Base-by-base conservation (phyloP, 2,797 vertebrate genomes). In the Fratercula arctica region DNA sequence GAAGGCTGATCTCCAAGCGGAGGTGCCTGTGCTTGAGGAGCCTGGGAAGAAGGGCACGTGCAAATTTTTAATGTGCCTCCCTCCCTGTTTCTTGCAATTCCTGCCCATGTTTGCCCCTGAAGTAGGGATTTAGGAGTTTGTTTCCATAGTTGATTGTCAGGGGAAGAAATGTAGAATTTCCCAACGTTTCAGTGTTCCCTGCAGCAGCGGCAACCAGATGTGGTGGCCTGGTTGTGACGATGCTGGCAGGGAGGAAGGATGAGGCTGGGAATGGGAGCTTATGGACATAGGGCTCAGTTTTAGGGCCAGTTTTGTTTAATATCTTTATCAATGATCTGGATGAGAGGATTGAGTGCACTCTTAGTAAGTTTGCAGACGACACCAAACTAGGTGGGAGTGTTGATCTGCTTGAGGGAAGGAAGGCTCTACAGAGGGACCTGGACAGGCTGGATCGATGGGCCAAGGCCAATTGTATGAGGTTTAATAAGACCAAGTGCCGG, bases 121-220 rank as follows among this genome's bases (percentile, higher is more conserved):
- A 66, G 20, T 33, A 45, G 41, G 20, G 60, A 51, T 63, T 74
- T 28, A 59, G 78, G 43, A 18, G 19, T 67, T 78, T 33, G 25
- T 72, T 79, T 87, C 67, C 29, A 1, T 48, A 3, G 6, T 35
- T 56, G 18, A 18, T 64, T 79, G 41, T 76, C 54, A 14, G 76
- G 25, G 57, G 25, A 51, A 75, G 51, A 20, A 59, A 50, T 50
- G 4, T 15, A 33, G 33, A 28, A 19, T 68, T 74, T 50, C 13
- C 45, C 43, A 7, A 0, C 0, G 7, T n/a, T 73, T 59, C 13
- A 31, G 17, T 3, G 23, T 48, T 31, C 9, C 39, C n/a, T 39
- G 41, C 9, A 23, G 63, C 7, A 13, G 72, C 9, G 56, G 18
- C 31, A 28, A 31, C 31, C 19, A 69, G 61, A 31, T 35, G n/a